Conservation (phyloP, 2,888 invertebrate genomes). For the Diarsia brunnea region DNA sequence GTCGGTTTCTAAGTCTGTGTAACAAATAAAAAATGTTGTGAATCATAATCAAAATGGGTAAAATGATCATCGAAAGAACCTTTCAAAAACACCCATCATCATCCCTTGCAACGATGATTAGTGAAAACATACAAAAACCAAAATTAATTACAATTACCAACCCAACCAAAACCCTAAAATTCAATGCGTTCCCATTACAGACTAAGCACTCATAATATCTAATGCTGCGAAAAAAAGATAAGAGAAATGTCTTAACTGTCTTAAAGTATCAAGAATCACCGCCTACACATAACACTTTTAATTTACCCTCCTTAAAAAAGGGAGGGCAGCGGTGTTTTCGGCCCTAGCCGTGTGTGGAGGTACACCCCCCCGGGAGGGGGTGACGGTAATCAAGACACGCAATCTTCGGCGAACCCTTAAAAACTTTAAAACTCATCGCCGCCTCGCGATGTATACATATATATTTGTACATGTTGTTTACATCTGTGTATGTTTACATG, state of each 20-base stretch:
- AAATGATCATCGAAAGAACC: too few relatives aligned
- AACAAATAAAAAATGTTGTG: too few relatives aligned
- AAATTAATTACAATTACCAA: slow-evolving; percentile 40
- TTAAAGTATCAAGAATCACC: slow-evolving; percentile 84
- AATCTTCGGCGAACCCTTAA: slow-evolving; percentile 92
- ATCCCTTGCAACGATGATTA: neutral
- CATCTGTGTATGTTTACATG: slow-evolving; percentile 55
- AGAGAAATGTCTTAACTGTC: slow-evolving; percentile 73
- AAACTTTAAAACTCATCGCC: slow-evolving; percentile 92
- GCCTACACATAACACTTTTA: slow-evolving; percentile 84
- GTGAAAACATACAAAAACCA: neutral
- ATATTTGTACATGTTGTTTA: slow-evolving; percentile 50
- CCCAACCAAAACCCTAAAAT: slow-evolving; percentile 31
- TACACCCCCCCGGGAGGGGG: slow-evolving; percentile 73
- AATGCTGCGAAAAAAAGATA: slow-evolving; percentile 57
- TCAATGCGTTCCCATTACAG: slow-evolving; percentile 43
- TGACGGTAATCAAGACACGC: slow-evolving; percentile 92
- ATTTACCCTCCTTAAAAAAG: slow-evolving; percentile 91
- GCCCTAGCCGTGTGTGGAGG: slow-evolving; percentile 81
- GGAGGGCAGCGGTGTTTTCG: slow-evolving; percentile 87
- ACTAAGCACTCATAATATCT: slow-evolving; percentile 32
- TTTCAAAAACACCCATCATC: too few relatives aligned
- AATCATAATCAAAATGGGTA: too few relatives aligned
- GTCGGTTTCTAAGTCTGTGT: too few relatives aligned
- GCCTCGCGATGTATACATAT: slow-evolving; percentile 76